Evolutionary conservation across 2,113 vertebrate species (phyloP), one percentile per base, ranked within the genome.

Genomic region (Sylvietta virens): DNA sequence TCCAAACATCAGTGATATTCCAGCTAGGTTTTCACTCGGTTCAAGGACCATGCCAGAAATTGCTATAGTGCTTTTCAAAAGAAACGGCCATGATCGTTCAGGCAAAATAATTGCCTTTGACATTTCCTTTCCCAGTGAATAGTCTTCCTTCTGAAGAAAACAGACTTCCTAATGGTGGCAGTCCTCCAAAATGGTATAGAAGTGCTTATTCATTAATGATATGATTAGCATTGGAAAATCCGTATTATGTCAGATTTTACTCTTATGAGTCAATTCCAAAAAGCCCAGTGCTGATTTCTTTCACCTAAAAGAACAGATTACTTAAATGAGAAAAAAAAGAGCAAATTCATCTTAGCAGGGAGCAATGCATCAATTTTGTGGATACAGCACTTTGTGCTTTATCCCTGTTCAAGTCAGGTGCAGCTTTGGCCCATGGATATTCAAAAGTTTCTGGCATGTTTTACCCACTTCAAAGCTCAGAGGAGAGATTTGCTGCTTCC

Each of bases 61-160:
- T 86, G 79, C 81, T 80, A 37, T 4, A 54, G 54, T 86, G 58
- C 37, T 88, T 70, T 26, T 93, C 81, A 96, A 93, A 94, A 95
- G 85, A 81, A 94, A 86, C 28, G 86, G 78, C 91, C 90, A 92
- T 51, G 39, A 56, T 70, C 15, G 3, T 88, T 91, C 85, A 77
- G 71, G 70, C 58, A 77, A 91, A 93, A 80, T 73, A 58, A 79
- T 90, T 94, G 62, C 79, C 85, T 85, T 85, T 95, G 95, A 88
- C 84, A 86, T 96, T 93, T 96, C 58, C 28, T 79, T 91, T 86
- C 33, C 58, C 47, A 58, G 22, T 80, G 81, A 95, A 82, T 35
- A 69, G 66, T 33, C 78, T 92, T 91, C 78, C 70, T 85, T 85
- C 79, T 82, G 89, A 88, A 83, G 69, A 79, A 90, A 73, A 39